phyloP scores from a whole-genome alignment of 2,888 invertebrate genomes.

The Ophraella communa region DNA sequence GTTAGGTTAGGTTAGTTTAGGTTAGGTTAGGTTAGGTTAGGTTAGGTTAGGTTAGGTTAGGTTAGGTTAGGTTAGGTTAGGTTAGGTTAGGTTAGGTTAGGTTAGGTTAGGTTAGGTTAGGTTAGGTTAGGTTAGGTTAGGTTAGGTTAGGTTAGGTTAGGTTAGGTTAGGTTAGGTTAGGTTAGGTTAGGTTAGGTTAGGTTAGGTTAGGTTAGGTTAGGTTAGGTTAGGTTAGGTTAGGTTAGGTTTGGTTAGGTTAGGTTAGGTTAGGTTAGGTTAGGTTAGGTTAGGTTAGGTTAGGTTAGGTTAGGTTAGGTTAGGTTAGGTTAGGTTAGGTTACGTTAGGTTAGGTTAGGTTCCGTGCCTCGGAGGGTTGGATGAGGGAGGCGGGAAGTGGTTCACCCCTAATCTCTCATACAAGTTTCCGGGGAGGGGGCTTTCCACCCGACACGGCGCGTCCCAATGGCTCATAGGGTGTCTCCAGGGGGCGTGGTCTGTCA shows the following conservation, averaged over 20 bases:
- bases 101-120: slow-evolving; percentile 7
- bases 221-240: slow-evolving; percentile 33
- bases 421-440: no score
- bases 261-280: slow-evolving; percentile 34
- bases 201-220: slow-evolving; percentile 20
- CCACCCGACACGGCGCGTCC: no score
- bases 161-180: slow-evolving; percentile 19
- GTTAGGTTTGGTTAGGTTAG: slow-evolving; percentile 35
- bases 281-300: slow-evolving; percentile 38
- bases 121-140: slow-evolving; percentile 23
- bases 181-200: slow-evolving; percentile 33
- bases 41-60: slow-evolving; percentile 32
- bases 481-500: no score
- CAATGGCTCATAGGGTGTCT: no score
- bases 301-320: slow-evolving; percentile 39
- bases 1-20: slow-evolving; percentile 33
- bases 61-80: slow-evolving; percentile 16
- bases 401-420: no score
- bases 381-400: no score
- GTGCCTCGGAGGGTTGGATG: no score
- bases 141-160: slow-evolving; percentile 7
- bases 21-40: slow-evolving; percentile 31
- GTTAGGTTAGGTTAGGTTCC: no score
- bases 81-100: slow-evolving; percentile 4
- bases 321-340: slow-evolving; percentile 33